Base-by-base conservation (phyloP, 2,113 vertebrate species). In the Sturnus vulgaris region DNA sequence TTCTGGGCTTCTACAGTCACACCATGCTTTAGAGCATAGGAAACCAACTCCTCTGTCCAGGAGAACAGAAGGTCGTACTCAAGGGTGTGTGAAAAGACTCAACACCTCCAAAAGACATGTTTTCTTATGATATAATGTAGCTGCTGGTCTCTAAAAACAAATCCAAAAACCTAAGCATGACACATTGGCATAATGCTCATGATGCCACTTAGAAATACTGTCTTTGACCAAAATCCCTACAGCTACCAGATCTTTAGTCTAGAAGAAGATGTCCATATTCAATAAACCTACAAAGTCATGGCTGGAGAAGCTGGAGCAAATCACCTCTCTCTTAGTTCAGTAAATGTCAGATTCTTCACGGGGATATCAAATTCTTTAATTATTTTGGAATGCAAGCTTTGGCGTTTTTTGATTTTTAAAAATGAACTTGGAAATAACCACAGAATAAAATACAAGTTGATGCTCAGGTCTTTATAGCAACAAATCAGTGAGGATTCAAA, bases 381-480 rank as follows among this genome's bases (percentile, higher is more conserved):
- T 68, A 52, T 25, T 40, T 10, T 73, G 27, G 19, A 42, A 84
- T 15, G 5, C 20, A 83, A 47, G 15, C 27, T 31, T 22, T 69
- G 20, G n/a, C 22, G 13, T 42, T 57, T 70, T 27, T 33, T 12
- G 1, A 40, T 44, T 80, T 77, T 91, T 66, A 63, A 46, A 63
- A 20, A 37, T 61, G 68, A 81, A 83, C 72, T 86, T 93, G 75
- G 80, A 97, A 96, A 96, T 90, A 97, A 90, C 81, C 49, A 77
- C 23, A 82, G 66, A 94, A 95, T 91, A 94, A 92, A 78, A 95
- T 70, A 85, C 25, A 93, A 82, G 53, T 46, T 23, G 82, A 72
- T 88, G 52, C 63, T 96, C 47, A 82, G 82, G 70, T 95, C 92
- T 96, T 95, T 95, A 92, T 73, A 93, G 83, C 92, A 97, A 96